Conservation (phyloP, 2,113 vertebrate genomes). For the Macrotis lagotis region DNA sequence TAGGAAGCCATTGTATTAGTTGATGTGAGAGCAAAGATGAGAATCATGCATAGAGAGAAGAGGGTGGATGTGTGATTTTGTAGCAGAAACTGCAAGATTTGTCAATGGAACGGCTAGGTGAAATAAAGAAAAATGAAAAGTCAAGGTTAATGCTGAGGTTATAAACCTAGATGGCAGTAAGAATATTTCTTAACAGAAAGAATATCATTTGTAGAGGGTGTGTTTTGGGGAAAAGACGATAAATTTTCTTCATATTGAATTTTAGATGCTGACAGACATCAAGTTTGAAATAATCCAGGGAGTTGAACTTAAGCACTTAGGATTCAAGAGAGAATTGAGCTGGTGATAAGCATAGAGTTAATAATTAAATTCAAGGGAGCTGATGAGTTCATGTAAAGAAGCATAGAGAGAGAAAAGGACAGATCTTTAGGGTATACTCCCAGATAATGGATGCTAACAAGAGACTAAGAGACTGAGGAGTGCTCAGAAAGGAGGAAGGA, state of each 20-base stretch:
- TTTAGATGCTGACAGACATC: background rate
- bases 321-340: background rate
- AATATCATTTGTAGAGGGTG: background rate
- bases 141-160: background rate
- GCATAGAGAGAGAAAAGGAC: background rate
- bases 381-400: background rate
- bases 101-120: background rate
- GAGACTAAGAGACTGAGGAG: background rate
- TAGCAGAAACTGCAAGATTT: background rate
- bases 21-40: background rate
- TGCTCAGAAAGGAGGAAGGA: background rate
- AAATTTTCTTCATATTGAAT: background rate
- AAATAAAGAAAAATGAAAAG: background rate
- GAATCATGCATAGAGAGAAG: background rate
- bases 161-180: background rate
- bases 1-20: background rate
- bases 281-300: background rate
- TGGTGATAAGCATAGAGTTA: background rate
- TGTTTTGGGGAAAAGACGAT: background rate
- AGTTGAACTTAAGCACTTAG: background rate
- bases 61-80: background rate
- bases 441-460: background rate
- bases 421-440: background rate
- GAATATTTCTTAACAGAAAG: background rate
- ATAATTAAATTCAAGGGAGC: background rate